A percentile compares a stretch with the other conserved stretches of the same genome.
Conservation (phyloP, 2,113 vertebrate genomes). For the Bolborhynchus lineola region DNA sequence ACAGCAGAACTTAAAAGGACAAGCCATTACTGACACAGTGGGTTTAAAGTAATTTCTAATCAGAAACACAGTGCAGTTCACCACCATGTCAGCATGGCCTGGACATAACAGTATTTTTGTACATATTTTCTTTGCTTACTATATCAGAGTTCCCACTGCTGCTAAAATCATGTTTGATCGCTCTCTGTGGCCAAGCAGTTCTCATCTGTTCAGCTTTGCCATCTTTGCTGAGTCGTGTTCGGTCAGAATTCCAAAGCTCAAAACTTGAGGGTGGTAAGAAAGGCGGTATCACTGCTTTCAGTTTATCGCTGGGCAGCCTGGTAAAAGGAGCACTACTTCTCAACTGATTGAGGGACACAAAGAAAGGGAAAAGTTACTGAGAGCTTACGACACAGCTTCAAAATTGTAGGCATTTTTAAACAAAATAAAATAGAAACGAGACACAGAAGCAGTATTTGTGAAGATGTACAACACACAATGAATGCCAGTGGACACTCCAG, state of each 20-base stretch:
- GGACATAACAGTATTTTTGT: not conserved
- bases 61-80: not conserved
- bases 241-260: slow-evolving; percentile 92
- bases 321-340: slow-evolving; percentile 90
- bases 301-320: slow-evolving; percentile 91
- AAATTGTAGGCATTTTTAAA: not conserved
- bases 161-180: slow-evolving; percentile 76
- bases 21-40: not conserved
- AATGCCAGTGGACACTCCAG: not conserved
- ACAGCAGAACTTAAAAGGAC: not conserved
- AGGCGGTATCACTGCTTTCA: slow-evolving; percentile 96
- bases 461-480: not conserved
- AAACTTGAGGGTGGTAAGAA: slow-evolving; percentile 96
- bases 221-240: slow-evolving; percentile 77
- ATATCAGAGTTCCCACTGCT: slow-evolving; percentile 85
- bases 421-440: not conserved
- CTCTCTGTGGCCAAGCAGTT: slow-evolving; percentile 82
- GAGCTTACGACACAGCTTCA: not conserved
- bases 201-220: slow-evolving; percentile 82
- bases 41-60: not conserved
- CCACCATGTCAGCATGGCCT: not conserved
- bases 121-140: slow-evolving; percentile 73
- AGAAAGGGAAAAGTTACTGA: not conserved
- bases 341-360: slow-evolving; percentile 62
- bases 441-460: not conserved